Base-by-base conservation (phyloP, 2,888 invertebrate genomes). In the Caenorhabditis angaria region DNA sequence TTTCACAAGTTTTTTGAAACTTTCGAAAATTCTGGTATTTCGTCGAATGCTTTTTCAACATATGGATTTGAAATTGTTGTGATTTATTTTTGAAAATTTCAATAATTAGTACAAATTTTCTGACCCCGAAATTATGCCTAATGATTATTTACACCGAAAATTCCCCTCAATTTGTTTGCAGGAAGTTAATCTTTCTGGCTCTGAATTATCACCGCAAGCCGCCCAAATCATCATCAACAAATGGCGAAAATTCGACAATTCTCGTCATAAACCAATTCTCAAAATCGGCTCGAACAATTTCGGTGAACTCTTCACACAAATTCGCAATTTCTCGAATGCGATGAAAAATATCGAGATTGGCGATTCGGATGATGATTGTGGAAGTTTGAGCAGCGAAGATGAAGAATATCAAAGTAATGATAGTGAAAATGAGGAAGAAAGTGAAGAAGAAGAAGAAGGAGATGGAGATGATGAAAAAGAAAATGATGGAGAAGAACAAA, bases 241-340 rank as follows among this genome's bases (percentile, higher is more conserved):
- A 51, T 75, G 74, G 75, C 24, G 41, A 25, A 70, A 75, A 35
- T 72, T 72, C 32, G 54, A 65, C 18, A 28, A 48, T 1, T 35
- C 65, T 48, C 50, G 27, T 0, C 51, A 55, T 29, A 65, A 64
- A 56, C 68, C 62, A 14, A n/a, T 59, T 0, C 66, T 71, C 18
- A 80, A 67, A 25, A 61, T 82, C 24, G 61, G 69, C 32, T 58
- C 65, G 8, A 84, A 83, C 60, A 71, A 66, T 20, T 83, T 78
- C 58, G 84, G 83, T 10, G 65, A 58, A 8, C 27, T 56, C 18
- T 73, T 65, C 51, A 24, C 6, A 0, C 55, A 65, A 6, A 53
- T 73, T 10, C 41, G 41, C 41, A 57, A 57, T 0, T n/a, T n/a
- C n/a, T n/a, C n/a, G n/a, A 27, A 6, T 12, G 28, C 55, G 55